phyloP scores from a whole-genome alignment of 2,888 invertebrate genomes.

The Cactoblastis cactorum region DNA sequence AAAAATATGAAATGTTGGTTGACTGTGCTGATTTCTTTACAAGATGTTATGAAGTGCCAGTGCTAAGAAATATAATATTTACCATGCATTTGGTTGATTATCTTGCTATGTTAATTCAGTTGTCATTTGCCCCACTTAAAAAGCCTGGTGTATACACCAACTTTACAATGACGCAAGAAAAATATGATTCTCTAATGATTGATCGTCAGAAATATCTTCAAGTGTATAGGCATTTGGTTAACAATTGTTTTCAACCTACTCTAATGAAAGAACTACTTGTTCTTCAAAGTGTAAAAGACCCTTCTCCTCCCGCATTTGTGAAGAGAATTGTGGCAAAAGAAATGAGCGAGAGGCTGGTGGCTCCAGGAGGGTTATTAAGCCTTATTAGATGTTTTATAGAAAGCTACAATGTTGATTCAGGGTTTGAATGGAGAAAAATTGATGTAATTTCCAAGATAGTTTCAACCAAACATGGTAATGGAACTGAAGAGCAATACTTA shows the following conservation, averaged over 20 bases:
- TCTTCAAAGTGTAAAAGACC: constrained; percentile 74
- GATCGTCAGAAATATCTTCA: constrained; percentile 74
- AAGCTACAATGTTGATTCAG: constrained; percentile 71
- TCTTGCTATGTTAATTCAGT: constrained; percentile 83
- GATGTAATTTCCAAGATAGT: constrained; percentile 83
- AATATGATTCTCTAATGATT: constrained; percentile 67
- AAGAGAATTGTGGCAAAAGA: constrained; percentile 79
- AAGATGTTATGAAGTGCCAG: constrained; percentile 64
- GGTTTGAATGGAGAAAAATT: constrained; percentile 83
- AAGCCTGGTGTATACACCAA: constrained; percentile 71
- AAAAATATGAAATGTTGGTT: constrained; percentile 72
- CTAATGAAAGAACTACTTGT: constrained; percentile 85
- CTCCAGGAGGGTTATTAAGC: constrained; percentile 81
- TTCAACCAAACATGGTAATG: constrained; percentile 70
- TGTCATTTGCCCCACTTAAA: constrained; percentile 82
- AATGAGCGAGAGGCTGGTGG: constrained; percentile 79
- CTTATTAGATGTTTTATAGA: constrained; percentile 83
- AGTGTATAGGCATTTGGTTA: constrained; percentile 72
- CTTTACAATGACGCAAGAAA: constrained; percentile 77
- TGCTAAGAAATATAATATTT: constrained; percentile 77
- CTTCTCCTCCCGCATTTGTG: constrained; percentile 81
- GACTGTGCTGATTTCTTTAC: constrained; percentile 70
- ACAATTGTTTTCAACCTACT: constrained; percentile 78
- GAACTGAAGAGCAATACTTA: constrained; percentile 71
- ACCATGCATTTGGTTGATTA: constrained; percentile 80